Conservation (phyloP, 2,797 vertebrate species). For the Pangasius djambal region DNA sequence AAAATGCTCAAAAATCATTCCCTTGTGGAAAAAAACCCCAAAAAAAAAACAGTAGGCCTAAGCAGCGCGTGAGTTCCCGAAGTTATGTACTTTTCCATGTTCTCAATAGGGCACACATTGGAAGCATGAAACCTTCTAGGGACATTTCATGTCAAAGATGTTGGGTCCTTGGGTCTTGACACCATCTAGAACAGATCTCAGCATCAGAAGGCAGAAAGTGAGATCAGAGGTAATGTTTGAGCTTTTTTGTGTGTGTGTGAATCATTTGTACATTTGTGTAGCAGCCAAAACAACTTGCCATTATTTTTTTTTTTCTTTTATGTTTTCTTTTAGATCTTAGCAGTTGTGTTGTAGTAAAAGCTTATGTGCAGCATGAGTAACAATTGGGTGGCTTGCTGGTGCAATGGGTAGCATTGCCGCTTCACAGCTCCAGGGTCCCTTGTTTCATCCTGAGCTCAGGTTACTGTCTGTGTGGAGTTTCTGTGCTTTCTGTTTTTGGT, state of each 20-base stretch:
- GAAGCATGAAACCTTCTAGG: conserved; percentile 3
- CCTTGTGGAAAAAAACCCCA: neutral
- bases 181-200: conserved; percentile 3
- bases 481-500: neutral
- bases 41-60: neutral
- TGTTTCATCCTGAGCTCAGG: neutral
- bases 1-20: neutral
- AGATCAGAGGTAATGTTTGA: neutral
- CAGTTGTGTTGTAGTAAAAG: neutral
- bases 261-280: neutral
- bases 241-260: neutral
- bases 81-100: conserved; percentile 7
- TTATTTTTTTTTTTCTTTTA: neutral
- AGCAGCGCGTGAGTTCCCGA: neutral
- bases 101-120: neutral
- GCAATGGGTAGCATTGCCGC: neutral
- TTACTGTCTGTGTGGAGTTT: neutral
- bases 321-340: neutral
- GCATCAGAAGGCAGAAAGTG: neutral
- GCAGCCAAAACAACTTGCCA: neutral
- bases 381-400: neutral
- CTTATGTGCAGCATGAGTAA: neutral
- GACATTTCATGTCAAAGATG: neutral
- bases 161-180: conserved; percentile 4
- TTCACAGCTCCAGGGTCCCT: neutral